Percentiles rank a stretch among this genome's conserved stretches.
These are phyloP conservation scores for Aelia acuminata DNA, from an alignment of 2,888 invertebrate genomes.

Conservation along the genomic window DNA sequence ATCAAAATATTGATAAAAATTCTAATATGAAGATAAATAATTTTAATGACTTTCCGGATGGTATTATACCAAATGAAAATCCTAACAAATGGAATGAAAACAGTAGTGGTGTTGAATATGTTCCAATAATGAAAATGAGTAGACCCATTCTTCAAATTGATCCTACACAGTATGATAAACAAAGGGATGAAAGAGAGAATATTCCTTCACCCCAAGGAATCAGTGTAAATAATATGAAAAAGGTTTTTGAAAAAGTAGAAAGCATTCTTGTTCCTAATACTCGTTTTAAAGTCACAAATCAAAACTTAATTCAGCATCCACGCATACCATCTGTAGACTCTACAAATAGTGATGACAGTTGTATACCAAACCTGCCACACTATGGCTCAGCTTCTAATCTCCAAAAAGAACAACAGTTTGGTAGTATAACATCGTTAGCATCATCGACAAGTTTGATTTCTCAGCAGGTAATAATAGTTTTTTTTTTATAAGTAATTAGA, in stretches of 20 bases:
- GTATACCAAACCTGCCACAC: conserved; percentile 67
- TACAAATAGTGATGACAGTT: conserved; percentile 71
- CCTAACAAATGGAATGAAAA: conserved; percentile 38
- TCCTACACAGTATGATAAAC: conserved; percentile 49
- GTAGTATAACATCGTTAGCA: conserved; percentile 74
- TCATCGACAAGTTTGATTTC: conserved; percentile 74
- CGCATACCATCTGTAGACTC: conserved; percentile 74
- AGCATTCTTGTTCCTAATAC: conserved; percentile 63
- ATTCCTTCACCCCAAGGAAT: conserved; percentile 55
- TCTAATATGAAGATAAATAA: conserved; percentile 54
- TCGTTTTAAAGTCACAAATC: conserved; percentile 59
- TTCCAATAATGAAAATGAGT: conserved; percentile 19
- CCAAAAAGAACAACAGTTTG: conserved; percentile 72
- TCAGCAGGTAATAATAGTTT: conserved; percentile 70
- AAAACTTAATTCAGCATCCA: conserved; percentile 68
- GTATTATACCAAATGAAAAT: conserved; percentile 49
- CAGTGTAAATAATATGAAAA: conserved; percentile 74
- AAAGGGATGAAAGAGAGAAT: conserved; percentile 30
- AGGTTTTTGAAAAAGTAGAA: conserved; percentile 73
- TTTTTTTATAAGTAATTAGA: background rate
- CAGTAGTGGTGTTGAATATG: conserved; percentile 21
- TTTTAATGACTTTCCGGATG: conserved; percentile 53
- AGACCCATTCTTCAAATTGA: conserved; percentile 43
- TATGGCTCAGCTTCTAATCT: conserved; percentile 69
- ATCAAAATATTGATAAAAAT: conserved; percentile 52